These are phyloP conservation scores for Hirundo rustica DNA, from an alignment of 2,797 vertebrate species.

Conservation along the genomic window DNA sequence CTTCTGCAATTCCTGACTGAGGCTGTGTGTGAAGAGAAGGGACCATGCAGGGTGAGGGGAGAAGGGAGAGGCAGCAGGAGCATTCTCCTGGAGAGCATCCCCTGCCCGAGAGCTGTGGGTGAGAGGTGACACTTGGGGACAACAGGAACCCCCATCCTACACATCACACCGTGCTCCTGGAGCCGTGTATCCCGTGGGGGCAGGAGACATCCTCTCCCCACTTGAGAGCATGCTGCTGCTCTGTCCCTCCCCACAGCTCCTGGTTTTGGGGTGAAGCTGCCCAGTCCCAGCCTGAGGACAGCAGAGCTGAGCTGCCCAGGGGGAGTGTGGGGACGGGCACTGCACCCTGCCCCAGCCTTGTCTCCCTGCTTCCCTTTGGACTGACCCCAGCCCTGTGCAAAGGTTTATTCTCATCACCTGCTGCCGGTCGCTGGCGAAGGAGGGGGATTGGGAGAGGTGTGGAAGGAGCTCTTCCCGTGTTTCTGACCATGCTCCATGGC, in stretches of 20 bases:
- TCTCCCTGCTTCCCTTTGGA: background rate
- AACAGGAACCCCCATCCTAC: accelerated
- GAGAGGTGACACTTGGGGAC: accelerated
- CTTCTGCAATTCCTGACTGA: background rate
- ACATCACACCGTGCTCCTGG: accelerated
- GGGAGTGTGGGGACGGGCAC: background rate
- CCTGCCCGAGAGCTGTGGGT: accelerated
- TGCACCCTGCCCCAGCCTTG: accelerated
- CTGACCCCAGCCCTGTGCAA: accelerated
- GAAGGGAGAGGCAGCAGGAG: background rate
- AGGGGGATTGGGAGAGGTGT: background rate
- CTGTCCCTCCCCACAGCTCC: background rate
- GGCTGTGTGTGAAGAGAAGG: background rate
- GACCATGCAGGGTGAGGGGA: accelerated
- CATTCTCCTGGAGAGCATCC: background rate
- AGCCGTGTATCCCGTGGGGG: accelerated
- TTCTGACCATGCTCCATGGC: accelerated
- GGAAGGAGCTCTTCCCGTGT: accelerated
- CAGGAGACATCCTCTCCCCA: background rate
- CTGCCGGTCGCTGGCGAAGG: background rate
- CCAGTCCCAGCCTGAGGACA: background rate
- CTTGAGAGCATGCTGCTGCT: background rate
- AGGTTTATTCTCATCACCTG: background rate
- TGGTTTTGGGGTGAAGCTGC: background rate
- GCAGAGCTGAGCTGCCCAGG: background rate